A percentile compares a stretch with the other conserved stretches of the same genome.
phyloP scores from a whole-genome alignment of 2,797 vertebrate genomes.

The Scolopax rusticola region DNA sequence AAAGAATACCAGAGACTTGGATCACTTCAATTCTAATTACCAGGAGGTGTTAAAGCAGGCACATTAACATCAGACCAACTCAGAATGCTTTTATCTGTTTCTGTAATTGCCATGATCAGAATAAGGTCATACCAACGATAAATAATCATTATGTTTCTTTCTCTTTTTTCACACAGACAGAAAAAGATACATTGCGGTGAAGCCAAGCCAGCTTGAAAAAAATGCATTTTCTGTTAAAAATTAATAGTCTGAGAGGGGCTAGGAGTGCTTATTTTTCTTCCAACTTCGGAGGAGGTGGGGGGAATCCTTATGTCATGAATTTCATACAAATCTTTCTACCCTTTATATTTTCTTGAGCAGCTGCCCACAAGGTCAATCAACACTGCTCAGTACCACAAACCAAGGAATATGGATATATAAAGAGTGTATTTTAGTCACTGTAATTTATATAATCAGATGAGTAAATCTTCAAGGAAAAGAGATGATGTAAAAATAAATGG shows the following conservation, averaged over 20 bases:
- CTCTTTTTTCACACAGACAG: not conserved
- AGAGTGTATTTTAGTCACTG: not conserved
- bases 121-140: not conserved
- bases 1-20: not conserved
- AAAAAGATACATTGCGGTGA: not conserved
- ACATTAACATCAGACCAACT: not conserved
- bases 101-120: not conserved
- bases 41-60: not conserved
- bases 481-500: not conserved
- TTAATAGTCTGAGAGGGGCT: not conserved
- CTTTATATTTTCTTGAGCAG: not conserved
- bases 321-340: not conserved
- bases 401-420: not conserved
- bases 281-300: not conserved
- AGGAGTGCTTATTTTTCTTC: not conserved
- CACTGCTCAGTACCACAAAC: not conserved
- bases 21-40: not conserved
- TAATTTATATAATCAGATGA: not conserved
- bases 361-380: not conserved
- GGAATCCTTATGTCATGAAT: not conserved
- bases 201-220: not conserved
- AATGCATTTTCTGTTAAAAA: not conserved
- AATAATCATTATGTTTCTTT: not conserved
- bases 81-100: not conserved
- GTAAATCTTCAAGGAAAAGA: not conserved